A percentile compares a stretch with the other conserved stretches of the same genome.
Evolutionary conservation across 2,113 vertebrate species (phyloP).

Genomic region (Alosa alosa): DNA sequence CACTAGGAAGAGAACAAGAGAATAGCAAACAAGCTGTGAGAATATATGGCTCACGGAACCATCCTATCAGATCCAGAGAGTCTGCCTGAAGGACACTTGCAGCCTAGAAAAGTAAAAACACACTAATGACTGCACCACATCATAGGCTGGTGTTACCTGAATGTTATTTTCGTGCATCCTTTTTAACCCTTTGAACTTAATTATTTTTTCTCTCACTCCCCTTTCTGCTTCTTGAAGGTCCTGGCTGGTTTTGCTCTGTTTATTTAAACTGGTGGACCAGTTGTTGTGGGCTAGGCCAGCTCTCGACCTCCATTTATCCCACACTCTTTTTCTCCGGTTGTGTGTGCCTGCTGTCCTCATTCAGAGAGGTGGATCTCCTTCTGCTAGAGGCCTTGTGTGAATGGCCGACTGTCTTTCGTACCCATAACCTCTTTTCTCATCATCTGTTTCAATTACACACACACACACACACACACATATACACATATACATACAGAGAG

Average conservation of each 20-base stretch:
- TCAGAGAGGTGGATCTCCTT: background rate
- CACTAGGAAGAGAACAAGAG: background rate
- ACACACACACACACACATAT: background rate
- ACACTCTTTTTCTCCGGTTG: too few relatives aligned
- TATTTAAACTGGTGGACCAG: background rate
- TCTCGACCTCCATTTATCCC: background rate
- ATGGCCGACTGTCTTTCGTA: constrained; percentile 29
- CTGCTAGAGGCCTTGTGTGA: constrained; percentile 32
- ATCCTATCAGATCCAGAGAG: background rate
- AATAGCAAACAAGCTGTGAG: background rate
- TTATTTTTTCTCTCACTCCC: background rate
- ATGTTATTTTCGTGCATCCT: background rate
- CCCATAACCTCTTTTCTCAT: background rate
- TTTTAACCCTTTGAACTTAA: background rate
- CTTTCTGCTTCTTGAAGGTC: background rate
- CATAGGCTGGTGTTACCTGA: background rate
- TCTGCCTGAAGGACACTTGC: background rate
- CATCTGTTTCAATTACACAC: background rate
- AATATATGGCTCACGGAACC: background rate
- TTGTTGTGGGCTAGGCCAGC: background rate
- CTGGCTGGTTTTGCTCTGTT: background rate
- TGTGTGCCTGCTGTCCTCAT: background rate
- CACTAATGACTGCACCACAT: background rate
- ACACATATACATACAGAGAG: background rate
- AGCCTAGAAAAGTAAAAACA: background rate